Base-by-base conservation (phyloP, 2,797 vertebrate genomes). In the Hozukius guyotensis region DNA sequence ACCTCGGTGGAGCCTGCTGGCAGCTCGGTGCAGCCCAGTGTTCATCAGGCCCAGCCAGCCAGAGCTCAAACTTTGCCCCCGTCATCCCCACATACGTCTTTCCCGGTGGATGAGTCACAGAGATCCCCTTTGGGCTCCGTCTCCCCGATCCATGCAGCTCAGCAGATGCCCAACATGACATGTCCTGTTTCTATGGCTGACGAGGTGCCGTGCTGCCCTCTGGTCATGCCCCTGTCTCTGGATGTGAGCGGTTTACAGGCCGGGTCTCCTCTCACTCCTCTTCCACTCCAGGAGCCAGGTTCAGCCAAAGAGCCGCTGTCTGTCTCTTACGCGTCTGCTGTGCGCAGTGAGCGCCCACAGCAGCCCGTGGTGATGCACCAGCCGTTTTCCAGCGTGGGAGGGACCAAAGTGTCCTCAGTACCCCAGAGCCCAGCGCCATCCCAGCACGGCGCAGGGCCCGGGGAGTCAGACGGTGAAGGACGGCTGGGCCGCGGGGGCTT, bases 401-500 rank as follows among this genome's bases (percentile, higher is more conserved):
- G 94, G 20, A 85, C 92, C 74, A 96, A 96, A 84, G 93, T 91
- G 60, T 92, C 95, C 60, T 96, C 96, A 0, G 72, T 96, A 6
- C 96, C 96, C 49, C 96, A 97, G 87, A 97, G 96, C 88, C 96
- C 96, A 0, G 95, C 94, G 0, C 91, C 90, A 49, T 95, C 91
- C 12, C 98, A 96, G 70, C 96, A 96, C 0, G 89, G 92, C 0
- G 87, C 92, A 0, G 94, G 94, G 12, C 92, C 96, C 0, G 85
- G 92, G 0, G 99, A 99, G 89, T 97, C 97, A 0, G 98, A 99
- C 0, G 95, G 96, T 0, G 99, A 99, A 92, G 97, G 97, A 1
- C 96, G 96, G 0, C 96, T 94, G 12, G 88, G 82, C 14, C 93
- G 97, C 6, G 96, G 97, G n/a, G 97, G 97, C 84, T 99, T 99